Base-by-base conservation (phyloP, 1,140 invertebrate genomes). In the Drosophila sp. region DNA sequence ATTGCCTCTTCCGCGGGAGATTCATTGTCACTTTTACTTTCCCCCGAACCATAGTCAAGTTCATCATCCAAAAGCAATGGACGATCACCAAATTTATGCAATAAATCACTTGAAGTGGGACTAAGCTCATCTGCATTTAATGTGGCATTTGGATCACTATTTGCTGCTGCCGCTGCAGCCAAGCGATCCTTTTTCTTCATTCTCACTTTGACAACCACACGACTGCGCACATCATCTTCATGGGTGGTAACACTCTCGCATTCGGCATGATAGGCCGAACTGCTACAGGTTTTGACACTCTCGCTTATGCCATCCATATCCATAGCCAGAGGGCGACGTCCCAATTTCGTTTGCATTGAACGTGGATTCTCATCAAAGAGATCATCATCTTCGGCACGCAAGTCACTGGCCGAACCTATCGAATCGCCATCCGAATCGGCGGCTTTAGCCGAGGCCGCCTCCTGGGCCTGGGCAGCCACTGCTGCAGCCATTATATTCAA, bases 11-110 rank as follows among this genome's bases (percentile, higher is more conserved):
- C 69, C 35, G 54, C 29, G 1, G 74, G 63, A n/a, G 83, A 79
- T 78, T 68, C 84, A 25, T 65, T 90, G 73, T 83, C 91, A 67
- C 77, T 91, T 64, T 89, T 89, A 64, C 80, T 89, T 41, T 92
- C 87, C 29, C 92, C 92, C n/a, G 92, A 93, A 33, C 95, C 95
- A 1, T 95, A 95, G 69, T 96, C 95, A 3, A 97, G 90, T 83
- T 97, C 96, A 90, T 97, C 96, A 76, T 97, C 96, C 32, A 96
- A 93, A 1, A 97, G 90, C 7, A 97, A 90, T 1, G 96, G 96
- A 72, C 95, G 94, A 68, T 96, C 96, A 1, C 96, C 96, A 77
- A 97, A 96, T 65, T 96, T 95, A 92, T 97, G 96, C 44, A 93
- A 63, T 50, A 93, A 80, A 83, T 94, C 94, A 69, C 92, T 92